Conservation (phyloP, 2,113 vertebrate genomes). For the Motacilla tschutschensis region DNA sequence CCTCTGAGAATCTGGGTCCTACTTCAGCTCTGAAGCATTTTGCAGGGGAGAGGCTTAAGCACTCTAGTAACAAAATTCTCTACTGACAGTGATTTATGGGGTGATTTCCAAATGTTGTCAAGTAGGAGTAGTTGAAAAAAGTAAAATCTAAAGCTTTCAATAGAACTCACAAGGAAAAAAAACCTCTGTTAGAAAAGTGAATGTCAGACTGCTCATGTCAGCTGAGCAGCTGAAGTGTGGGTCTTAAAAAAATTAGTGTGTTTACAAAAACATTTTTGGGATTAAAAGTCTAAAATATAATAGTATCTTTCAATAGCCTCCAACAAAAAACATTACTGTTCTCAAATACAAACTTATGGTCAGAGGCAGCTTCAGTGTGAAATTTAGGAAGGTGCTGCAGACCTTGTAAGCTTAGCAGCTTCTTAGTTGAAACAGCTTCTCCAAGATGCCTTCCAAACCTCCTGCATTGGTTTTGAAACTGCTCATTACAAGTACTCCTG, state of each 20-base stretch:
- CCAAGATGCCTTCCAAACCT: background rate
- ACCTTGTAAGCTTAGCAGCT: background rate
- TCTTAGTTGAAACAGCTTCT: background rate
- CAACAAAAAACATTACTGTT: background rate
- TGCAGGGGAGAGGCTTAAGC: background rate
- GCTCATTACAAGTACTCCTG: background rate
- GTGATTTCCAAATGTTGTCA: constrained; percentile 14
- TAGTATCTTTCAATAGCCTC: background rate
- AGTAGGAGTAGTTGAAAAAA: background rate
- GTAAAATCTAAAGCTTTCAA: constrained; percentile 2
- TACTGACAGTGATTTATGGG: constrained; percentile 16
- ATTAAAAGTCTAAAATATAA: background rate
- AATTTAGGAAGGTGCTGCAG: background rate
- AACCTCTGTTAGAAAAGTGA: background rate
- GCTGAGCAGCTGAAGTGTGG: background rate
- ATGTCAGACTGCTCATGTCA: background rate
- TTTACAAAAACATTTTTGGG: background rate
- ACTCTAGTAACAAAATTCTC: background rate
- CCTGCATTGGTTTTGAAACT: background rate
- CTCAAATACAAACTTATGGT: background rate
- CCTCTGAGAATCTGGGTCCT: background rate
- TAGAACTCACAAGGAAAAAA: background rate
- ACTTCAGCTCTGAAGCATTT: background rate
- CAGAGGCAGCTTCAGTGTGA: background rate
- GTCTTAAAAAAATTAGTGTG: background rate